These are phyloP conservation scores for Eospalax fontanierii DNA, from an alignment of 2,797 vertebrate species.

Conservation along the genomic window DNA sequence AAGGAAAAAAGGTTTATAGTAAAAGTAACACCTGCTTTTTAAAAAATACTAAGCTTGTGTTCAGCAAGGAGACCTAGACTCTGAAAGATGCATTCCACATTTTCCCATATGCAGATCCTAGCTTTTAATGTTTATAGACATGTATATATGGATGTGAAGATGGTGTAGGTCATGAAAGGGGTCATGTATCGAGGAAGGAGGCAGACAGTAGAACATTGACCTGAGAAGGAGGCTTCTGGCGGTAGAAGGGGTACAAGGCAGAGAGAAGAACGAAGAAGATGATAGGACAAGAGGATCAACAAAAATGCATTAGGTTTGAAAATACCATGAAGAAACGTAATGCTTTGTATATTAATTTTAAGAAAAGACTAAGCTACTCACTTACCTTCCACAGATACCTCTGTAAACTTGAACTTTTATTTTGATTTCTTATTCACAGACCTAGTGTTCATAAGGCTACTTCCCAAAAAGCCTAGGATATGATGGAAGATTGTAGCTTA, in stretches of 20 bases:
- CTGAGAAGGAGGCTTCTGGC: not conserved
- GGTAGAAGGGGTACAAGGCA: not conserved
- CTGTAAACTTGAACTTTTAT: not conserved
- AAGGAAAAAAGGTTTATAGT: not conserved
- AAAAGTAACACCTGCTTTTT: not conserved
- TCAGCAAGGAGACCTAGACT: not conserved
- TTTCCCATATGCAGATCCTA: not conserved
- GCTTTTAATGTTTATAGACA: not conserved
- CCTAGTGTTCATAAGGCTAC: not conserved
- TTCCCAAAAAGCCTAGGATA: not conserved
- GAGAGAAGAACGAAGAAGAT: too few species aligned
- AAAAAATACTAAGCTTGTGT: not conserved
- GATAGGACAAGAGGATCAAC: too few species aligned
- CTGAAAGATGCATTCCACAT: not conserved
- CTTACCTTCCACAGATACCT: not conserved
- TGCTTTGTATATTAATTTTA: not conserved
- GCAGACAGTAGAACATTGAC: too few species aligned
- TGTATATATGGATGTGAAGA: too few species aligned
- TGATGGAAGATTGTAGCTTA: not conserved
- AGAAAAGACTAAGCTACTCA: not conserved
- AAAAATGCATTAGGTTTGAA: not conserved
- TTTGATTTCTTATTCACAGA: constrained; percentile 8
- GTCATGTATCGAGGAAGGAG: not conserved
- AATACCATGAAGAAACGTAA: not conserved
- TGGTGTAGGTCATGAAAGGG: not conserved